Evolutionary conservation across 2,797 vertebrate genomes (phyloP), one percentile per base, ranked within the genome.

Genomic region (Clarias platycephalus): DNA sequence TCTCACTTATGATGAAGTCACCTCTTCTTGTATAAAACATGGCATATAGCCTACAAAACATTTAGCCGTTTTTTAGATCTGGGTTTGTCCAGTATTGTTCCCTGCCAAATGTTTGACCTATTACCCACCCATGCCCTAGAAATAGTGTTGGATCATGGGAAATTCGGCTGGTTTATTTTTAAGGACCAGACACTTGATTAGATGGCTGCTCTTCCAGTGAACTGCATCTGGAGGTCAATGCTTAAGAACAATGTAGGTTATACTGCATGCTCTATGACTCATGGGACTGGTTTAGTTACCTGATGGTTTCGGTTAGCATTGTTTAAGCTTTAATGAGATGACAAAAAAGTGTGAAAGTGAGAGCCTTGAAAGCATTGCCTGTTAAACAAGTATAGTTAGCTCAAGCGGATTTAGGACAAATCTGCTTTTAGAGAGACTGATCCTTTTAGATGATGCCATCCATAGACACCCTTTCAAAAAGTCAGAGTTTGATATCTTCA

Each of bases 261-360:
- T 57, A 62, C 72, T 78, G 22, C 44, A 53, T 18, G 7, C 34
- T 89, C 55, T 84, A 81, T 90, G 37, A 83, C 90, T 88, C 84
- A 71, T 31, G 62, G 58, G 90, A 89, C 90, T 80, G 79, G 80
- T 89, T 91, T 92, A 87, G 85, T 83, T 85, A 84, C 85, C 79
- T 80, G 37, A 44, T 72, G 72, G 85, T 86, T 70, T 86, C 68
- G 37, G 72, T 9, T 49, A 68, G 66, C 62, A 79, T 66, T 31
- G 31, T 74, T 78, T 31, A 77, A 44, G 63, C 62, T 53, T 49
- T 58, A 31, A 13, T 28, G 70, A 53, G 26, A 63, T 62, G 76
- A 79, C 40, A 9, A 49, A 34, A 49, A 34, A 60, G 75, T 44
- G 10, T 58, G 40, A 60, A 58, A 26, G 26, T 40, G 16, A 57